Conservation (phyloP, 2,797 vertebrate species). For the Ceryle rudis region DNA sequence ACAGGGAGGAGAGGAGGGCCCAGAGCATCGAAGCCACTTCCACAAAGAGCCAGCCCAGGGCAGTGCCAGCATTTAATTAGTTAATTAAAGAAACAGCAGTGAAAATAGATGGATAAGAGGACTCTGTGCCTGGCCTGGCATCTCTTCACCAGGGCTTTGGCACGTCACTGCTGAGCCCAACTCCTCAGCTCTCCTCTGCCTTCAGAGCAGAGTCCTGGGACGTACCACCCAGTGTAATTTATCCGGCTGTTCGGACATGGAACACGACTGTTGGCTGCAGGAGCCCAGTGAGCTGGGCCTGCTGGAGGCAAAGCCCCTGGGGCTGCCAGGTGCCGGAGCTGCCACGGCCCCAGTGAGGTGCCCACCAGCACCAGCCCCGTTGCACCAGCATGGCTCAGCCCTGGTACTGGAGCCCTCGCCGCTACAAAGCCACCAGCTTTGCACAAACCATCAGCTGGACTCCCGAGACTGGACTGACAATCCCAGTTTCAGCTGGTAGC, state of each 20-base stretch:
- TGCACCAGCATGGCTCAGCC: too few relatives aligned
- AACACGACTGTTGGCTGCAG: rapidly evolving
- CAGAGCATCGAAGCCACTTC: rapidly evolving
- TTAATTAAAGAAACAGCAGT: rapidly evolving
- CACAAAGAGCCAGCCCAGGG: background rate
- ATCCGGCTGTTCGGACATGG: rapidly evolving
- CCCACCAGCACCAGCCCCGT: too few relatives aligned
- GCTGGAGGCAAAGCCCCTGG: rapidly evolving
- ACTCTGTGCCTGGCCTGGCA: background rate
- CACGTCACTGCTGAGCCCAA: rapidly evolving
- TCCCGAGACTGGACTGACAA: too few relatives aligned
- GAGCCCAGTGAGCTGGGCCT: background rate
- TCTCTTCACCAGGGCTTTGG: background rate
- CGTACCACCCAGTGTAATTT: too few relatives aligned
- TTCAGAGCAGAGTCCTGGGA: background rate
- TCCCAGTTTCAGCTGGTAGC: background rate
- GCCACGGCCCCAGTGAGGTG: rapidly evolving
- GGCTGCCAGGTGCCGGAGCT: background rate
- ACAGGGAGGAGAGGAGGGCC: background rate
- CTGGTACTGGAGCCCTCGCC: background rate
- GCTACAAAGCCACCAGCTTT: rapidly evolving
- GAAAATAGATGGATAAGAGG: background rate
- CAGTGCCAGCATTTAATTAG: background rate
- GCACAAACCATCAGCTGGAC: background rate
- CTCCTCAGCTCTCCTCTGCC: background rate